Conservation (phyloP, 1,140 invertebrate genomes). For the Zelostemma sp. region DNA sequence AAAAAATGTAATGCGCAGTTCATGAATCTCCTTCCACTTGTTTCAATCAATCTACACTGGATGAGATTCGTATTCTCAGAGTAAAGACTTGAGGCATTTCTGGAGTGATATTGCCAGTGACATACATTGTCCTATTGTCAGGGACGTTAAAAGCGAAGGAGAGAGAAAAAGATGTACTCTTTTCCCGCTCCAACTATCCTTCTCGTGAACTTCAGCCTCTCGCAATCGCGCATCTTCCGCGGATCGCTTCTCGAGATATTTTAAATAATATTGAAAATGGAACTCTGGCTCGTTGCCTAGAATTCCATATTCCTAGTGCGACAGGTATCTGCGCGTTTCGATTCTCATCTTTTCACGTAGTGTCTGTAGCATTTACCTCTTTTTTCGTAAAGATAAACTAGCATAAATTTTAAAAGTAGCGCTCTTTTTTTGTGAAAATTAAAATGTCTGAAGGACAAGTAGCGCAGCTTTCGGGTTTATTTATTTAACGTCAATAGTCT, state of each 20-base stretch:
- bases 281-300: slow-evolving; percentile 57
- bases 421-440: neutral
- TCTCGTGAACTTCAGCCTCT: slow-evolving; percentile 12
- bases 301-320: slow-evolving; percentile 45
- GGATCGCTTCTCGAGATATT: slow-evolving; percentile 48
- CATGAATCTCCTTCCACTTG: no score
- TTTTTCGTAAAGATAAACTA: slow-evolving; percentile 36
- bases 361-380: slow-evolving; percentile 23
- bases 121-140: slow-evolving; percentile 61
- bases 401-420: slow-evolving; percentile 17
- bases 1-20: no score
- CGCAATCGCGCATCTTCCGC: slow-evolving; percentile 17
- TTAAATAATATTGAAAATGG: slow-evolving; percentile 66
- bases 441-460: neutral
- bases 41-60: no score
- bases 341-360: slow-evolving; percentile 36
- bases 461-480: neutral
- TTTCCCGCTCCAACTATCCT: slow-evolving; percentile 21
- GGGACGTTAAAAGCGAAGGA: slow-evolving; percentile 33
- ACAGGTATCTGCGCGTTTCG: slow-evolving; percentile 37
- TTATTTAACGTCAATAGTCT: neutral
- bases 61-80: neutral
- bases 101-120: slow-evolving; percentile 59
- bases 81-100: slow-evolving; percentile 51
- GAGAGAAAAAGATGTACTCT: slow-evolving; percentile 38